Percentiles rank a stretch among this genome's conserved stretches.
These are phyloP conservation scores for Globodera ellingtonae DNA, from an alignment of 1,140 invertebrate genomes.

Conservation along the genomic window DNA sequence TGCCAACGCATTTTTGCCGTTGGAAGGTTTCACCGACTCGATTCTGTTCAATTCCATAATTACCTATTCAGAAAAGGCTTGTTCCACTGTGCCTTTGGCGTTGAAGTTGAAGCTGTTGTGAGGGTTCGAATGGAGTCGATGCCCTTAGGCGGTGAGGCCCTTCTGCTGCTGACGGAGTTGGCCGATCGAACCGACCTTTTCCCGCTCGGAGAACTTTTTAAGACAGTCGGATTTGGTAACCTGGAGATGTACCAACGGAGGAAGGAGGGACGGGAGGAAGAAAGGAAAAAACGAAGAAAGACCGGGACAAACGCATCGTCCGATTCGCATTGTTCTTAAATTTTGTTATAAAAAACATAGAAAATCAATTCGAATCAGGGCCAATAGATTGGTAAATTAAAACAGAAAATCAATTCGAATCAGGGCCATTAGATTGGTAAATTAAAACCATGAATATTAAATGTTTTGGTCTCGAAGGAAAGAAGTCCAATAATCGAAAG, in stretches of 20 bases:
- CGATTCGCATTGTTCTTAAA: background rate
- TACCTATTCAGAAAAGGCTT: conserved; percentile 11
- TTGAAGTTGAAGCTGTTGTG: background rate
- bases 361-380: no score
- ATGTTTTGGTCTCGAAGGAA: no score
- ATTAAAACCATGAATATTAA: no score
- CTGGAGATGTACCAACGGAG: conserved; percentile 13
- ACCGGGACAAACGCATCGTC: background rate
- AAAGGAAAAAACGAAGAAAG: conserved; percentile 17
- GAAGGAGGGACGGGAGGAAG: conserved; percentile 22
- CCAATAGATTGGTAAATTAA: no score
- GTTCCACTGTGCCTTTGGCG: background rate
- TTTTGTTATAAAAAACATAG: no score
- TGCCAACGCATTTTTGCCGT: background rate
- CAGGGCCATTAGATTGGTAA: no score
- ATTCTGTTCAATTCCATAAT: conserved; percentile 1
- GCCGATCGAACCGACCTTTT: background rate
- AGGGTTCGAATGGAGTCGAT: background rate
- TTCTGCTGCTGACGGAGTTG: background rate
- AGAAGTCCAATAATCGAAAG: no score
- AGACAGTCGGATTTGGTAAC: conserved; percentile 26
- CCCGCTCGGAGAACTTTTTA: conserved; percentile 18
- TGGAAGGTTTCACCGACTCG: conserved; percentile 8
- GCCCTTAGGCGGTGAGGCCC: background rate
- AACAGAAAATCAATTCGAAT: no score